Evolutionary conservation across 2,797 vertebrate species (phyloP).

Genomic region (Lepilemur septentrionalis): DNA sequence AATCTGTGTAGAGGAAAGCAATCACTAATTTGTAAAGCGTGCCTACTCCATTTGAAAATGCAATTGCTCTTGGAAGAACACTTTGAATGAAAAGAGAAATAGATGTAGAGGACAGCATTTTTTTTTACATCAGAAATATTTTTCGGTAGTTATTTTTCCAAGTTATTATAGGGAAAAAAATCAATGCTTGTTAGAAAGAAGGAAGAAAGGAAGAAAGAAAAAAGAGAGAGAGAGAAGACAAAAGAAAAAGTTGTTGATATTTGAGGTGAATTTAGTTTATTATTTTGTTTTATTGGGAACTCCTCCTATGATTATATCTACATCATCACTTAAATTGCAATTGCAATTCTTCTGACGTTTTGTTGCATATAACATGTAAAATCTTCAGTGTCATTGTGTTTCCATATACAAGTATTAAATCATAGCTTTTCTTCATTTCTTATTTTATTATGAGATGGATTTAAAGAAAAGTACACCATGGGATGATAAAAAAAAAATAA

Average conservation of each 20-base stretch:
- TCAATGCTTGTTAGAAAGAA: neutral
- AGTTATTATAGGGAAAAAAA: neutral
- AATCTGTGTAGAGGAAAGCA: conserved; percentile 64
- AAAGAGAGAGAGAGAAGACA: neutral
- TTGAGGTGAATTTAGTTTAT: neutral
- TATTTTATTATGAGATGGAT: neutral
- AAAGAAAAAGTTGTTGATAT: neutral
- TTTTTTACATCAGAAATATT: neutral
- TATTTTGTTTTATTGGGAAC: neutral
- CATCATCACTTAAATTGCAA: neutral
- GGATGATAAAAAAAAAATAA: neutral
- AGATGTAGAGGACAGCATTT: neutral
- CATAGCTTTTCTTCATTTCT: neutral
- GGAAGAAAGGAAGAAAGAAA: neutral
- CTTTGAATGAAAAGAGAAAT: neutral
- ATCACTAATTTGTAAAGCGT: conserved; percentile 74
- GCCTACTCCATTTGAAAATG: conserved; percentile 52
- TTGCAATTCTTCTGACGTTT: neutral
- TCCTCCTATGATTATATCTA: neutral
- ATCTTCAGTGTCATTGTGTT: neutral
- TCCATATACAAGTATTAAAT: neutral
- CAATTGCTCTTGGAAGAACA: neutral
- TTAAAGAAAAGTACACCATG: neutral
- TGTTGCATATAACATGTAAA: neutral
- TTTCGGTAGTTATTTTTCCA: neutral